Percentiles rank a stretch among this genome's conserved stretches.
Evolutionary conservation across 2,888 invertebrate genomes (phyloP).

Genomic region (Volucella bombylans): DNA sequence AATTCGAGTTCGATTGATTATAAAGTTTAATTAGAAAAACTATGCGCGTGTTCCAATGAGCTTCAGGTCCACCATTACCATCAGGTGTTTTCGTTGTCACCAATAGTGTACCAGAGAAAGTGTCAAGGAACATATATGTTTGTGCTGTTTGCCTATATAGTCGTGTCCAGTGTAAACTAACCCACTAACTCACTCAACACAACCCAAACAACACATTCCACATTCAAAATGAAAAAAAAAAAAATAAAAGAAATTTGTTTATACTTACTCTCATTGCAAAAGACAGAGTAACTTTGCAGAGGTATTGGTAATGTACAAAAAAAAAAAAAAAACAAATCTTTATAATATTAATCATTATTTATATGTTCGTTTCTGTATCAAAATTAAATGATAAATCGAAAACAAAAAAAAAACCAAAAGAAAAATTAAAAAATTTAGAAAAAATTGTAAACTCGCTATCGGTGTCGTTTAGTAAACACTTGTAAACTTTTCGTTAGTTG

Average conservation of each 20-base stretch:
- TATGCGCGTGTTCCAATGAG: conserved; percentile 21
- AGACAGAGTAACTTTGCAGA: conserved; percentile 11
- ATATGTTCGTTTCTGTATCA: conserved; percentile 56
- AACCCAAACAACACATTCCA: conserved; percentile 42
- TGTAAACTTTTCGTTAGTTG: conserved; percentile 64
- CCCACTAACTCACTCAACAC: conserved; percentile 58
- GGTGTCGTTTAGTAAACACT: conserved; percentile 70
- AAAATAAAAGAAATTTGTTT: conserved; percentile 36
- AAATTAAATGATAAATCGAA: conserved; percentile 35
- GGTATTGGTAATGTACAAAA: conserved; percentile 65
- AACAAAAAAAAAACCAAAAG: conserved; percentile 2
- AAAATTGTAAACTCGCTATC: conserved; percentile 58
- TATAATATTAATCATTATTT: conserved; percentile 44
- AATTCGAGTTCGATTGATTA: conserved; percentile 31
- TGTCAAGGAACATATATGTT: conserved; percentile 27
- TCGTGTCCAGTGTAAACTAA: conserved; percentile 64
- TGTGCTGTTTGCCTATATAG: conserved; percentile 53
- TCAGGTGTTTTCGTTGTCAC: not conserved
- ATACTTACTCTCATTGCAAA: conserved; percentile 24
- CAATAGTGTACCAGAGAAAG: conserved; percentile 16
- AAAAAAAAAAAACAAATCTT: conserved; percentile 26
- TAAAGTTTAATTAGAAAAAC: conserved; percentile 17
- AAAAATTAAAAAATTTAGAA: conserved; percentile 24
- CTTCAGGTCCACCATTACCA: not conserved
- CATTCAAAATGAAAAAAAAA: conserved; percentile 28